Conservation (phyloP, 2,113 vertebrate genomes). For the Xyliphius kryptos region DNA sequence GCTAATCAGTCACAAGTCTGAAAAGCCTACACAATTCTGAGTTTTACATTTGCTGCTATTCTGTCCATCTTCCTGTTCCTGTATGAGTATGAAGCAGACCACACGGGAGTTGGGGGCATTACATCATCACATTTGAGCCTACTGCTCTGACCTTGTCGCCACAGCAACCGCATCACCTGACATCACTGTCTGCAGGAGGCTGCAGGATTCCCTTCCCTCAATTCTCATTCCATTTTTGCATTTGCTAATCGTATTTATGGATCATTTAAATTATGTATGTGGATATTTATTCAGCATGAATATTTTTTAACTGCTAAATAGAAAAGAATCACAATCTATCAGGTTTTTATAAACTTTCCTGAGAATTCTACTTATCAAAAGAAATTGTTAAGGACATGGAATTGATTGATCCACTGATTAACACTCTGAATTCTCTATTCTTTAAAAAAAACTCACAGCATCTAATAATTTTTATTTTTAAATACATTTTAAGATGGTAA, state of each 20-base stretch:
- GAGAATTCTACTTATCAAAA: no score
- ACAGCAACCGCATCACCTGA: conserved; percentile 46
- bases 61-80: conserved; percentile 10
- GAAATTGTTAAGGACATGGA: no score
- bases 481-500: no score
- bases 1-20: conserved; percentile 13
- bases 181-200: conserved; percentile 39
- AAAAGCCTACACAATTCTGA: not conserved
- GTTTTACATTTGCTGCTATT: not conserved
- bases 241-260: not conserved
- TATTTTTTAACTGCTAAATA: no score
- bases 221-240: not conserved
- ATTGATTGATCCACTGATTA: no score
- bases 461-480: no score
- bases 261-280: not conserved
- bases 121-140: conserved; percentile 28
- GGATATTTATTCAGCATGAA: no score
- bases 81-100: conserved; percentile 33
- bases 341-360: no score
- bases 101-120: conserved; percentile 34
- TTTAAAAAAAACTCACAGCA: no score
- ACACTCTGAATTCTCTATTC: no score
- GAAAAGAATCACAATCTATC: no score
- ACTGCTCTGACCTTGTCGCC: conserved; percentile 44
- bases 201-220: conserved; percentile 25